Conservation (phyloP, 2,797 vertebrate genomes). For the Myotis myotis region DNA sequence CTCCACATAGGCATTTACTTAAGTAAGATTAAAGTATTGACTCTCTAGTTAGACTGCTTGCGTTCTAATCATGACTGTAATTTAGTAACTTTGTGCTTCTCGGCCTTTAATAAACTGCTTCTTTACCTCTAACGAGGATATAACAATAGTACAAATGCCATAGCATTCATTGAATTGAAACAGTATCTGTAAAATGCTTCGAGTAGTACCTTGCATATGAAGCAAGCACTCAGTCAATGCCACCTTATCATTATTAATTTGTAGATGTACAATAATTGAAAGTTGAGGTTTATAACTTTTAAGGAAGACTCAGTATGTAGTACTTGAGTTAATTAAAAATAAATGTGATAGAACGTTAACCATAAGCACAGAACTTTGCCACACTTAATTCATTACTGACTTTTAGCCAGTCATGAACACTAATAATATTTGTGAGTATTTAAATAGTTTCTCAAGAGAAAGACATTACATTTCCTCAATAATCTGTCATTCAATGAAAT, state of each 20-base stretch:
- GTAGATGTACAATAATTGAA: conserved; percentile 3
- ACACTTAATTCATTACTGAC: background rate
- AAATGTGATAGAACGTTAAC: background rate
- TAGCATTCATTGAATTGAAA: background rate
- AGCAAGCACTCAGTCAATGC: background rate
- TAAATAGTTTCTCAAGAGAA: conserved; percentile 34
- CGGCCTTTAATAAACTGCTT: background rate
- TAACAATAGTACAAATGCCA: background rate
- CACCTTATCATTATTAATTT: background rate
- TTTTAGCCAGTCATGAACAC: background rate
- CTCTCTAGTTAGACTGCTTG: background rate
- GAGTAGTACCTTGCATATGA: background rate
- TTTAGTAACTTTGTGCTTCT: conserved; percentile 3
- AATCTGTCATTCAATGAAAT: conserved; percentile 6
- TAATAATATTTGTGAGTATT: conserved; percentile 13
- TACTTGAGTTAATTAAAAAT: conserved; percentile 42
- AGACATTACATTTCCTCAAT: background rate
- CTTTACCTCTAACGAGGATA: background rate
- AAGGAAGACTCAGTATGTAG: background rate
- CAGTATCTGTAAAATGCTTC: background rate
- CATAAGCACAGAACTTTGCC: background rate
- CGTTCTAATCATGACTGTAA: background rate
- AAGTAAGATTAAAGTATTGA: background rate
- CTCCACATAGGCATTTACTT: background rate
- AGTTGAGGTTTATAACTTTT: background rate